Conservation (phyloP, 2,888 invertebrate species). For the Acrobasis suavella region DNA sequence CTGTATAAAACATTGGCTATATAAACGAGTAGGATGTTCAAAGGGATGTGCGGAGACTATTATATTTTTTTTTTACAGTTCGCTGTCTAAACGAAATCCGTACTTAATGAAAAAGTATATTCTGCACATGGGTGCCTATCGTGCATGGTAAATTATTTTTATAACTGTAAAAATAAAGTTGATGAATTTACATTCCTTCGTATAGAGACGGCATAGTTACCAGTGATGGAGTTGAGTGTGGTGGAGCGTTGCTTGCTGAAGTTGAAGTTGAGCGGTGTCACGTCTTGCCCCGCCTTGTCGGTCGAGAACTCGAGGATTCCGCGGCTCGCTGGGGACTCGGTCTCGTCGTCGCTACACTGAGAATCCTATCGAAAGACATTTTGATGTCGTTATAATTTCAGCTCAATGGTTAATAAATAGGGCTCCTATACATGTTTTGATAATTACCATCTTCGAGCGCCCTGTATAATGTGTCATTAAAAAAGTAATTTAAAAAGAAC, state of each 20-base stretch:
- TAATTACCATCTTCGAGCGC: no score
- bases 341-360: slow-evolving; percentile 77
- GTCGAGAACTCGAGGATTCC: slow-evolving; percentile 93
- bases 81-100: background rate
- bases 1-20: no score
- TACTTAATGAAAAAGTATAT: background rate
- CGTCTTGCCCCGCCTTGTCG: slow-evolving; percentile 93
- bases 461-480: no score
- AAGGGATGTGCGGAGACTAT: no score
- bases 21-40: no score
- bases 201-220: slow-evolving; percentile 56
- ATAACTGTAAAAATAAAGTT: slow-evolving; percentile 35
- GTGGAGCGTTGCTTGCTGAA: slow-evolving; percentile 88
- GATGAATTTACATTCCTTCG: slow-evolving; percentile 21
- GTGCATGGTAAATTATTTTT: slow-evolving; percentile 35
- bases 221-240: slow-evolving; percentile 89
- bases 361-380: slow-evolving; percentile 60
- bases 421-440: no score
- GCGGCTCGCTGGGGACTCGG: slow-evolving; percentile 82
- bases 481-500: no score
- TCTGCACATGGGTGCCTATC: slow-evolving; percentile 40
- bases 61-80: background rate
- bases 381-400: background rate
- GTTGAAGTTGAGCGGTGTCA: slow-evolving; percentile 92
- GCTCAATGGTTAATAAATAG: no score